Evolutionary conservation across 1,140 invertebrate species (phyloP).

Genomic region (Pseudomyrmex flavicornis): DNA sequence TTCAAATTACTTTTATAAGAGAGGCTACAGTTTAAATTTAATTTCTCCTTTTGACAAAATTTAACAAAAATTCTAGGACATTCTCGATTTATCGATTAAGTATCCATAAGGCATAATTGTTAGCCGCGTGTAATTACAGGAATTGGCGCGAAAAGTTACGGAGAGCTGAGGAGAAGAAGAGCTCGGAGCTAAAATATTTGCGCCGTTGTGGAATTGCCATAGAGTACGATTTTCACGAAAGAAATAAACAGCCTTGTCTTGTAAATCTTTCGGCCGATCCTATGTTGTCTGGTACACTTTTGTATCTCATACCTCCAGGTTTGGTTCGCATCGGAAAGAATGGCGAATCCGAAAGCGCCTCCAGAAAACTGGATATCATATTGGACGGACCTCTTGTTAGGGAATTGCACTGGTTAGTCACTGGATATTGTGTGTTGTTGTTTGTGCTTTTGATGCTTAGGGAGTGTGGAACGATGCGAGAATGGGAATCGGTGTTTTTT

Average conservation of each 20-base stretch:
- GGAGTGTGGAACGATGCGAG: background rate
- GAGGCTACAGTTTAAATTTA: too few relatives aligned
- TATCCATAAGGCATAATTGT: slow-evolving; percentile 29
- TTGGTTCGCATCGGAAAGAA: slow-evolving; percentile 83
- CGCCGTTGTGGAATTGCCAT: slow-evolving; percentile 85
- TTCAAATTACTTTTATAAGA: too few relatives aligned
- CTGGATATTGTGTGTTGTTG: slow-evolving; percentile 32
- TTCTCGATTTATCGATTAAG: too few relatives aligned
- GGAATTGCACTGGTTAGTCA: slow-evolving; percentile 88
- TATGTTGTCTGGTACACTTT: slow-evolving; percentile 89
- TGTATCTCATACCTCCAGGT: slow-evolving; percentile 87
- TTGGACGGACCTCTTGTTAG: slow-evolving; percentile 88
- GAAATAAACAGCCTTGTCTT: slow-evolving; percentile 84
- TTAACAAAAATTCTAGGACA: too few relatives aligned
- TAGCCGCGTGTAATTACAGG: slow-evolving; percentile 75
- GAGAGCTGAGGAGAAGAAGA: slow-evolving; percentile 86
- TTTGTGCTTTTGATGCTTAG: background rate
- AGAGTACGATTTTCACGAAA: slow-evolving; percentile 82
- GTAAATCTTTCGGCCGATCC: slow-evolving; percentile 90
- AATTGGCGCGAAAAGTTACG: slow-evolving; percentile 84
- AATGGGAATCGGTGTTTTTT: background rate
- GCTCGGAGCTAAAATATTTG: slow-evolving; percentile 86
- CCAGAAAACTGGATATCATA: slow-evolving; percentile 86
- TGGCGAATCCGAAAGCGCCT: slow-evolving; percentile 63
- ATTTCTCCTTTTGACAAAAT: too few relatives aligned